Conservation (phyloP, 2,113 vertebrate genomes). For the Psephotus haematonotus region DNA sequence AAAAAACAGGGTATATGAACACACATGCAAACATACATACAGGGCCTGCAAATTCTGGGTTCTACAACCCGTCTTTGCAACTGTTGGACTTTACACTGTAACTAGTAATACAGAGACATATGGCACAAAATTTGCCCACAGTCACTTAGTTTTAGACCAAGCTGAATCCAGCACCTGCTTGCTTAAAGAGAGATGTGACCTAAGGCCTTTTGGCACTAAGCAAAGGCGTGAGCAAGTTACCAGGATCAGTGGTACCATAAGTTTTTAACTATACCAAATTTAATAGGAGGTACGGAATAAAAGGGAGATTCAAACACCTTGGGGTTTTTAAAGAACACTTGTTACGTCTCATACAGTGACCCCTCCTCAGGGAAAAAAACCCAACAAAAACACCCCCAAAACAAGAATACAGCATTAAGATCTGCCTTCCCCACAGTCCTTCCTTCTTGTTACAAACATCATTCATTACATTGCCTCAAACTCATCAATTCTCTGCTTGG, state of each 20-base stretch:
- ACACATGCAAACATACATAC: too few species aligned
- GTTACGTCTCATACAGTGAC: constrained; percentile 50
- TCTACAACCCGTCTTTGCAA: background rate
- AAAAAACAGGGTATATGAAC: background rate
- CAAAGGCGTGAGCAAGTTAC: constrained; percentile 49
- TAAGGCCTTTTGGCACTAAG: constrained; percentile 79
- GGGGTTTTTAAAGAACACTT: constrained; percentile 13
- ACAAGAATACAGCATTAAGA: constrained; percentile 45
- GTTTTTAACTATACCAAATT: background rate
- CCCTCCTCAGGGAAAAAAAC: constrained; percentile 61
- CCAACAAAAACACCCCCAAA: background rate
- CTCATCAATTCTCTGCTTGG: constrained; percentile 97
- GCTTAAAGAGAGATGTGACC: background rate
- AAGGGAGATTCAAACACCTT: constrained; percentile 11
- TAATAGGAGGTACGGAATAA: background rate
- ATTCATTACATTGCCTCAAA: constrained; percentile 90
- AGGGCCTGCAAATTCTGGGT: background rate
- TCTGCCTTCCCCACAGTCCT: constrained; percentile 63
- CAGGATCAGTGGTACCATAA: background rate
- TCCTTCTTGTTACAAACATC: background rate
- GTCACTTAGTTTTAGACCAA: constrained; percentile 21
- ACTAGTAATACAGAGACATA: constrained; percentile 30
- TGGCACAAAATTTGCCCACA: constrained; percentile 71
- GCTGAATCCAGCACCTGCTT: constrained; percentile 29
- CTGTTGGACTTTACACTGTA: background rate